phyloP scores from a whole-genome alignment of 2,797 vertebrate species.

The Loriculus beryllinus region DNA sequence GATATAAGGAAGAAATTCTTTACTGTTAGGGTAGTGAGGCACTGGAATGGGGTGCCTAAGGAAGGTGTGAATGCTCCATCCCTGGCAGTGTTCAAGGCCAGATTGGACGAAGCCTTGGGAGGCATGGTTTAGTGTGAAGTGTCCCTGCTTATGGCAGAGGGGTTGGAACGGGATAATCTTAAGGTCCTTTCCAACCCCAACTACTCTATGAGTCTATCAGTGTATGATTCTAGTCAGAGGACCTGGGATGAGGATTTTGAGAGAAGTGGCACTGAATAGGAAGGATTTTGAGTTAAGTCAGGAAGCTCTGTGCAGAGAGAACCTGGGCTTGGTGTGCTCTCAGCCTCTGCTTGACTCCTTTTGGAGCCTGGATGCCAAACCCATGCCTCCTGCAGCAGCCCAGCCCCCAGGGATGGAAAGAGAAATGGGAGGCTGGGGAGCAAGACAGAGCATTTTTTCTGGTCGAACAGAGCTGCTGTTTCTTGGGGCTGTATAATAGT shows the following conservation, averaged over 20 bases:
- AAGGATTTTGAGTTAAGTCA: neutral
- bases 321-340: neutral
- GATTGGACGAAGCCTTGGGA: too few relatives aligned
- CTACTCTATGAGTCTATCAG: neutral
- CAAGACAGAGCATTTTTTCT: neutral
- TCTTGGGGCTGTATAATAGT: neutral
- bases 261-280: neutral
- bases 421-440: neutral
- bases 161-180: neutral
- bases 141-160: too few relatives aligned
- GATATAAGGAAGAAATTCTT: too few relatives aligned
- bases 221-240: neutral
- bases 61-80: neutral
- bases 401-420: neutral
- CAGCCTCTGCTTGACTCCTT: neutral
- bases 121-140: too few relatives aligned
- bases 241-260: neutral
- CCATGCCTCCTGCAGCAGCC: accelerated
- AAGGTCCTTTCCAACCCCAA: neutral
- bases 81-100: neutral
- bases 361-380: neutral
- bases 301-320: neutral
- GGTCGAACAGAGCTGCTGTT: neutral
- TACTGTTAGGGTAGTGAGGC: neutral
- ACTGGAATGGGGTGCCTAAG: neutral